Evolutionary conservation across 2,888 invertebrate species (phyloP).

Genomic region (Drosophila pseudotalamancana): DNA sequence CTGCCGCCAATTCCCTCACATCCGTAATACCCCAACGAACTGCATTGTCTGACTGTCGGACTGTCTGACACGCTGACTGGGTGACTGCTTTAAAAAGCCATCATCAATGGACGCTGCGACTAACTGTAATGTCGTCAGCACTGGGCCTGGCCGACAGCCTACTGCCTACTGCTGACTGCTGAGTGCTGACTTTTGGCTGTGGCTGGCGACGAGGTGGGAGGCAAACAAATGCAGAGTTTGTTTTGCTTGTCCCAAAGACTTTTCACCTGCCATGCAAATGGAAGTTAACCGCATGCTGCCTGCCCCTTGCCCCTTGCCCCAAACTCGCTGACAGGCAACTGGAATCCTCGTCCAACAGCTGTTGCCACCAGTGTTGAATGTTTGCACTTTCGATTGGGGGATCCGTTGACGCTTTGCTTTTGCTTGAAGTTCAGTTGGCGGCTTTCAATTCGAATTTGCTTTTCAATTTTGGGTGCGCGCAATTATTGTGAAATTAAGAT

Average conservation of each 20-base stretch:
- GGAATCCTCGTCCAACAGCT: slow-evolving; percentile 66
- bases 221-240: slow-evolving; percentile 68
- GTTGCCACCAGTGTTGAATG: slow-evolving; percentile 73
- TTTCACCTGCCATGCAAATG: slow-evolving; percentile 77
- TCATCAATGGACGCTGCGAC: slow-evolving; percentile 52
- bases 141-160: slow-evolving; percentile 33
- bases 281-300: slow-evolving; percentile 31
- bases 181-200: slow-evolving; percentile 19
- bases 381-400: slow-evolving; percentile 67
- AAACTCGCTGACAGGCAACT: slow-evolving; percentile 13
- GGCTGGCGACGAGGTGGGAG: slow-evolving; percentile 56
- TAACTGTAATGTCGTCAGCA: slow-evolving; percentile 78
- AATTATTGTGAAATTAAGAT: slow-evolving; percentile 77
- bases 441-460: slow-evolving; percentile 39
- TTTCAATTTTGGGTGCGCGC: slow-evolving; percentile 62
- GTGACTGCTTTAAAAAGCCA: slow-evolving; percentile 52
- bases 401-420: slow-evolving; percentile 21
- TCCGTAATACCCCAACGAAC: slow-evolving; percentile 13
- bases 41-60: no score
- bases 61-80: slow-evolving; percentile 39
- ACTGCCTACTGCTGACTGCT: slow-evolving; percentile 1
- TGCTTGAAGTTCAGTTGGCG: no score
- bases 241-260: slow-evolving; percentile 63
- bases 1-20: background rate
- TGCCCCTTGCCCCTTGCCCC: slow-evolving; percentile 7